Evolutionary conservation across 2,797 vertebrate species (phyloP), one percentile per base, ranked within the genome.

Genomic region (Fistularia tabacaria): DNA sequence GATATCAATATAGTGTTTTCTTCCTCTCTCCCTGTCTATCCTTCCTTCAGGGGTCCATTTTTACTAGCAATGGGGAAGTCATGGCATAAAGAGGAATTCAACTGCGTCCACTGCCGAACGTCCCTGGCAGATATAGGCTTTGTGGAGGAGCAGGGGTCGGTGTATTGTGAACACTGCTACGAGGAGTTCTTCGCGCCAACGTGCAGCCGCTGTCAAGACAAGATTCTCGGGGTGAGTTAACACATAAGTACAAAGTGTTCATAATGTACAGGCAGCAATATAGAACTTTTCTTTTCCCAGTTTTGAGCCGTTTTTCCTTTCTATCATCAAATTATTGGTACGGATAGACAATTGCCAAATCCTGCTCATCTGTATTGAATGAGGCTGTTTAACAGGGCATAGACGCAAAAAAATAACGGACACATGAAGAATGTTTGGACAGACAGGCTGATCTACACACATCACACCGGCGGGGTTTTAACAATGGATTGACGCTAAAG

Each of bases 21-120:
- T 57, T 15, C 43, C 1, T 9, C 14, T 47, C 5, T 25, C 2
- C 25, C 25, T 25, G 25, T 25, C 25, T 11, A 36, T 13, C 45
- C 41, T 49, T 36, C 15, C 41, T 54, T 42, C 86, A 98, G 97
- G 72, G 97, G 97, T 8, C 97, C 97, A 0, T 99, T 95, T 80
- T 82, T 99, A 54, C 92, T 99, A 70, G 97, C 97, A 14, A 89
- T 98, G 91, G 97, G 96, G 2, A 96, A 94, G 75, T 96, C 97
- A 0, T 99, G 97, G 97, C 97, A 99, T 69, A 94, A 95, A n/a
- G 97, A 99, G 64, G 96, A 99, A 80, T 99, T 99, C 68, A 96
- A 89, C 41, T 99, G 97, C 15, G 85, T 88, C 53, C 95, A 97
- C 62, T 99, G 97, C 89, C 93, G 85, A 61, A 79, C 87, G 3